Evolutionary conservation across 2,113 vertebrate genomes (phyloP), one percentile per base, ranked within the genome.

Genomic region (Leucosticte australis): DNA sequence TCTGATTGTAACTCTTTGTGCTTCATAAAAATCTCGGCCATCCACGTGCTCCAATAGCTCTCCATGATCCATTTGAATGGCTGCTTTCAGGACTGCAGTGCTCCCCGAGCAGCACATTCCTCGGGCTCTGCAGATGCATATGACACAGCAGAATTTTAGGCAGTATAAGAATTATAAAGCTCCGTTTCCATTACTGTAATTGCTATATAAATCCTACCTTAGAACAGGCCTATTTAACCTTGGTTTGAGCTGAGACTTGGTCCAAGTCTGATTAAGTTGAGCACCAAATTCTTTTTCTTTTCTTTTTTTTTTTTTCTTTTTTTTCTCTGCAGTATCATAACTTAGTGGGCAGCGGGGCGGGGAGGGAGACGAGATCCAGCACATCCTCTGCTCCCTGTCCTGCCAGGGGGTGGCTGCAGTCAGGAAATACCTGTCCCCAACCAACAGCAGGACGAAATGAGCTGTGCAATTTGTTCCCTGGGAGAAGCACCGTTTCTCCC

Each of bases 151-250:
- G 90, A 95, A 97, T 95, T 93, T 87, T 90, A 94, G 89, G 91
- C 94, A 87, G 63, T 95, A 83, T 89, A 88, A 94, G 92, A 97
- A 89, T 89, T 89, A 77, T 89, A 96, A 96, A 96, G 93, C 93
- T 97, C 93, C 31, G 65, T 91, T 94, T 96, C 96, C 93, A 96
- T 97, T 97, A 97, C 93, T 67, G 64, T 96, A 96, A 96, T 96
- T 95, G 80, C 94, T 81, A 44, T 96, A 96, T 96, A 96, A 97
- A 96, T 97, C 91, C 87, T 90, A 78, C 80, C 64, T 94, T 94
- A 90, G 83, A 92, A 92, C 77, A 91, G 91, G 91, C 83, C 93
- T 95, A 11, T 92, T 95, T 96, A 96, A 96, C 96, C 95, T 95
- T 94, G 85, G 79, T 82, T 94, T 82, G 73, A 94, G 84, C 76